Evolutionary conservation across 2,888 invertebrate genomes (phyloP), one percentile per base, ranked within the genome.

Genomic region (Prostheceraeus crozeri): DNA sequence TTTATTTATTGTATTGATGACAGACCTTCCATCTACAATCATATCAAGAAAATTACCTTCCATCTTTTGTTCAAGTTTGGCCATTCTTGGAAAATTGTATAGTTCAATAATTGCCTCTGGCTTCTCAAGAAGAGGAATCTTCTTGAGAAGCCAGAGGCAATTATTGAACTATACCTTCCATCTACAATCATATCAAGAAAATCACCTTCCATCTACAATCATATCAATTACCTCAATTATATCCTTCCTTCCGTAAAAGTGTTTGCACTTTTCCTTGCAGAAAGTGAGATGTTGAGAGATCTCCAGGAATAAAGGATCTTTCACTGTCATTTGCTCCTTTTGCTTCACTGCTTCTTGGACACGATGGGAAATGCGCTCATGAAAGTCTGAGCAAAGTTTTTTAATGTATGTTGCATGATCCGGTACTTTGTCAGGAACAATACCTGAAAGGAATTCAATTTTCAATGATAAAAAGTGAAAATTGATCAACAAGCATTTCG

Each of bases 231-330:
- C 45, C 45, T 83, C 78, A 66, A 86, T 80, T 61, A 84, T 81
- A 72, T 82, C 80, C 71, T 85, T 82, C 70, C 84, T 73, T 74
- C 84, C 83, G 69, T 85, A 79, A 70, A 84, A 84, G 77, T 84
- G 81, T 72, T 83, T 81, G 64, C 83, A 81, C 64, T 83, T 81
- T 71, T 83, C 81, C 76, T 84, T 83, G 74, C 86, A 83, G 79
- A 84, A 83, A 67, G 81, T 78, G 57, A 84, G 80, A 75, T 88
- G 84, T 73, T 84, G 84, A 69, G 82, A 82, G 61, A 85, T 76
- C 69, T 85, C 86, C 65, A 84, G 82, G 68, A 84, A 82, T 57
- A 79, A 66, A 3, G 68, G 68, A 35, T 75, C 80, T 56, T 82
- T 82, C 62, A 84, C 82, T 3, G 84, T 84, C 48, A 60, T 52